phyloP scores from a whole-genome alignment of 2,888 invertebrate genomes.

The Drosophila seclusa region DNA sequence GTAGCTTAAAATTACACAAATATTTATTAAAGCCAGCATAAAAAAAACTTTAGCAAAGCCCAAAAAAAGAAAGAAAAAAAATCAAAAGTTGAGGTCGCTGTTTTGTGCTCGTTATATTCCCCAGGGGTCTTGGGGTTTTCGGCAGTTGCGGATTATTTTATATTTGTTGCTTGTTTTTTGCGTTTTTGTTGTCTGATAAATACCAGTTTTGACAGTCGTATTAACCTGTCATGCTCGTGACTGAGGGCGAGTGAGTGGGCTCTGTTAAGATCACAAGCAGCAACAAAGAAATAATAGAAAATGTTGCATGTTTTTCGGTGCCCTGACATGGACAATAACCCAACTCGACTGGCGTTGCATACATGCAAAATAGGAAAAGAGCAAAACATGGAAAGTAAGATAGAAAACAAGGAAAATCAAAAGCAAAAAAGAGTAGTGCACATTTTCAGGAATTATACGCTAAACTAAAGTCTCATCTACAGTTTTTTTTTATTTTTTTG shows the following conservation, averaged over 20 bases:
- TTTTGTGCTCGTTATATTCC: conserved; percentile 5
- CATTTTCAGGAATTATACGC: conserved; percentile 52
- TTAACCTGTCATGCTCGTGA: conserved; percentile 68
- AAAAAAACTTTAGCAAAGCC: conserved; percentile 4
- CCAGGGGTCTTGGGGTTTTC: conserved; percentile 11
- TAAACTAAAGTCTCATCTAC: conserved; percentile 17
- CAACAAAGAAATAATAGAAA: conserved; percentile 30
- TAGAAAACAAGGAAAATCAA: conserved; percentile 7
- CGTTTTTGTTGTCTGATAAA: conserved; percentile 54
- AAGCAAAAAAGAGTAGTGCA: conserved; percentile 12
- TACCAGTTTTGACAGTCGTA: conserved; percentile 73
- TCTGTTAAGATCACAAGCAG: conserved; percentile 45
- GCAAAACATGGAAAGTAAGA: conserved; percentile 5
- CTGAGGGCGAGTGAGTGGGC: conserved; percentile 24
- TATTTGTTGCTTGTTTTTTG: conserved; percentile 1
- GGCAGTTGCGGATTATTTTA: conserved; percentile 35
- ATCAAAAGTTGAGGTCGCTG: conserved; percentile 4
- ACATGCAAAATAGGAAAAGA: conserved; percentile 12
- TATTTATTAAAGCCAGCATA: conserved; percentile 34
- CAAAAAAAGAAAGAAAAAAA: neutral
- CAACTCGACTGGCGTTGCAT: conserved; percentile 14
- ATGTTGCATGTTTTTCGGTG: conserved; percentile 59
- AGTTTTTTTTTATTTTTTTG: conserved; percentile 5
- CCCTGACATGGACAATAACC: conserved; percentile 42
- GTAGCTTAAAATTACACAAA: conserved; percentile 48